Conservation (phyloP, 2,113 vertebrate genomes). For the Nannospalax galili region DNA sequence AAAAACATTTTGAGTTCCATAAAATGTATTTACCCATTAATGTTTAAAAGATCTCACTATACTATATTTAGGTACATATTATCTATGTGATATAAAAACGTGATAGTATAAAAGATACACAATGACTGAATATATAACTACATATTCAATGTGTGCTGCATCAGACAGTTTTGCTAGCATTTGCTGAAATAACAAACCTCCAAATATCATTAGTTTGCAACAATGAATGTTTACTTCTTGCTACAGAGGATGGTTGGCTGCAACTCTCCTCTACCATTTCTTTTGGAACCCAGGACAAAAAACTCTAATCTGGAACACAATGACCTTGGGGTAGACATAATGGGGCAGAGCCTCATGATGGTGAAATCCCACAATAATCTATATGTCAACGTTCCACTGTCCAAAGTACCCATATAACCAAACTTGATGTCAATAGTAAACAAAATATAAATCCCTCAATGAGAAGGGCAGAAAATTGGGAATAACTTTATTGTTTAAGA, state of each 20-base stretch:
- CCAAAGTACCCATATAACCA: not conserved
- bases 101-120: not conserved
- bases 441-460: not conserved
- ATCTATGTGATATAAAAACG: not conserved
- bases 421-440: not conserved
- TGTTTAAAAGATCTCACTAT: constrained; percentile 13
- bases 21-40: not conserved
- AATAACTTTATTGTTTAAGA: constrained; percentile 7
- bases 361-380: not conserved
- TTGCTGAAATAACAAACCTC: not conserved
- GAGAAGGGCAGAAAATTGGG: not conserved
- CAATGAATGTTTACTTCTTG: constrained; percentile 27
- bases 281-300: not conserved
- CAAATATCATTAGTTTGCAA: not conserved
- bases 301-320: not conserved
- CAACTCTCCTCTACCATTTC: not conserved
- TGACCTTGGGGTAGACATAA: not conserved
- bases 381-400: not conserved
- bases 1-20: constrained; percentile 19
- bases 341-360: not conserved
- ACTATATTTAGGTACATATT: not conserved
- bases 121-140: not conserved
- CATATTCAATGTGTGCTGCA: not conserved
- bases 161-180: not conserved
- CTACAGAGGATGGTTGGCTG: not conserved